Base-by-base conservation (phyloP, 2,888 invertebrate species). In the Augochlorella aurata region DNA sequence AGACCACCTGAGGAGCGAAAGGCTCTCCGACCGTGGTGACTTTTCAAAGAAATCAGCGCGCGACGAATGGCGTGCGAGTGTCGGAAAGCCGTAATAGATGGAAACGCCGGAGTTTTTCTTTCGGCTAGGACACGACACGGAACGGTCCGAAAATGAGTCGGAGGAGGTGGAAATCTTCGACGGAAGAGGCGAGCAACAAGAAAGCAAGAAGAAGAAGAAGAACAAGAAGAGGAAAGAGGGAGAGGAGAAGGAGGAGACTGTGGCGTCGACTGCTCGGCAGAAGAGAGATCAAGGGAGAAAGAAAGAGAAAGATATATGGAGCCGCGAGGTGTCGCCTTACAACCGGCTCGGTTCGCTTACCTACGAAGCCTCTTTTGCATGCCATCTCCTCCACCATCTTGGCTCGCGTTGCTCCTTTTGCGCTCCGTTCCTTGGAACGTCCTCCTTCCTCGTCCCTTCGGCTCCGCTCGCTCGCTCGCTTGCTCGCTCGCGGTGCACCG, bases 301-400 rank as follows among this genome's bases (percentile, higher is more conserved):
- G 79, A 85, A 85, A 79, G 85, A 90, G 87, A 88, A 87, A 89
- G 89, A 90, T 91, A 90, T 91, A 89, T 89, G 90, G 90, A 91
- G 90, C 90, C 90, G 87, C 89, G 91, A 93, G 93, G 93, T 93
- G 93, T 93, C 93, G 93, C 92, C 93, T 93, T 93, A 93, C 93
- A 93, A 93, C 93, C 93, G 93, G 93, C 93, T 93, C 90, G 91
- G 90, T 92, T 92, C 91, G 89, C 91, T 92, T 91, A 91, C 91
- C 92, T 90, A 92, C 91, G 91, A 91, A 93, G 92, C 91, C 92
- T 93, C 91, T 91, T 93, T 93, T 93, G 93, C 93, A 93, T 93
- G 92, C 93, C 93, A 93, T 93, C 93, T 93, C 89, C 91, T 93
- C 91, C 93, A 92, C 93, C 93, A 93, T 93, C 93, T 93, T 89